Base-by-base conservation (phyloP, 2,797 vertebrate genomes). In the Sciurus carolinensis region DNA sequence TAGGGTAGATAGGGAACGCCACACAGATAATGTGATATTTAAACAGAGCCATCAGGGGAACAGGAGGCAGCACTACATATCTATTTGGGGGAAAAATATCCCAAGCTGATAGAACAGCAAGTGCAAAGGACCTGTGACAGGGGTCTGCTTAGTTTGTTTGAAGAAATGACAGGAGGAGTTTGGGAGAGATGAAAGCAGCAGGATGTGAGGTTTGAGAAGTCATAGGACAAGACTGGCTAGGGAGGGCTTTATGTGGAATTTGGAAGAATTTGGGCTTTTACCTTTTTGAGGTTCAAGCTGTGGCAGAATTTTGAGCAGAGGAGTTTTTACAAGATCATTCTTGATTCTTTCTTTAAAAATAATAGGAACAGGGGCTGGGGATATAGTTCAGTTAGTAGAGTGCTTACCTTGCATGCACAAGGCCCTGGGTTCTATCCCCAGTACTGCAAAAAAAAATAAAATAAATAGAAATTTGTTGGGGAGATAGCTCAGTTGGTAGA, bases 341-440 rank as follows among this genome's bases (percentile, higher is more conserved):
- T 91, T 42, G 7, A 50, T 52, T 95, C 50, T 79, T 47, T 75
- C 67, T 73, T 73, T 52, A 62, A 75, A 36, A 69, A 89, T 62
- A 81, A 66, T 36, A 3, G 20, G 18, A 89, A 28, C 39, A 39
- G 3, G 39, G 39, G 39, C 39, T 39, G 39, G 39, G 39, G 39
- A 39, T 3, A 39, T 39, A 39, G 39, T 5, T 39, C 39, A 39
- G 4, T 39, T 39, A 39, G 39, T 39, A 39, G 39, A 3, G 39
- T 39, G 39, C 39, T 39, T 39, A 3, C 39, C 39, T 39, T 39
- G 39, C 39, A 39, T 39, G 39, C 39, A 39, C 39, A 39, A 39
- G 39, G 39, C 39, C 39, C 39, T 39, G 39, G 39, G 39, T 39
- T 39, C 39, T 3, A 39, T 39, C 4, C 39, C 39, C 39, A 39